Conservation (phyloP, 2,797 vertebrate genomes). For the Phataginus tricuspis region DNA sequence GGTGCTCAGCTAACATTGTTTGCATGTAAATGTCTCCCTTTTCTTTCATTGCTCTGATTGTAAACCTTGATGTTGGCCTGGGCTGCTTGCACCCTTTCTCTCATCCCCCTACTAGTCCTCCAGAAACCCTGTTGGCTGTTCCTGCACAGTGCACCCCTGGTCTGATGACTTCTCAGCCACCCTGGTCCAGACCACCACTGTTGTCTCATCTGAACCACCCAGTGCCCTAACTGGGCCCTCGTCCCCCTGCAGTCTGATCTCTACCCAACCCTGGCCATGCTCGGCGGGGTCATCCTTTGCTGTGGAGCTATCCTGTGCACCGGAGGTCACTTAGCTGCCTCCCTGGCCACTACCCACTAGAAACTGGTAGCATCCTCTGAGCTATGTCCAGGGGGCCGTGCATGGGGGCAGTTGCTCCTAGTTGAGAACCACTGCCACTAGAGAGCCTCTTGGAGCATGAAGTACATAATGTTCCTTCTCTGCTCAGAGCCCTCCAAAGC, state of each 20-base stretch:
- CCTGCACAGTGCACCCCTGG: not conserved
- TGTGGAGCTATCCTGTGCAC: too few relatives aligned
- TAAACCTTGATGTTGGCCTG: not conserved
- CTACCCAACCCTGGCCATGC: accelerated
- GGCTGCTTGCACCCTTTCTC: not conserved
- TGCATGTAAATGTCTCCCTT: not conserved
- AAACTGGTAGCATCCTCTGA: not conserved
- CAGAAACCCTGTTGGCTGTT: not conserved
- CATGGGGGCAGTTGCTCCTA: accelerated
- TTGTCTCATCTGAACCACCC: not conserved
- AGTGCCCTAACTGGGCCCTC: too few relatives aligned
- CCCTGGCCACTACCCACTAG: not conserved
- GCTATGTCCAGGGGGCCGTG: too few relatives aligned
- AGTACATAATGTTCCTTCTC: accelerated
- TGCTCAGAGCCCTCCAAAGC: not conserved
- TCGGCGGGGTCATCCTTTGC: not conserved
- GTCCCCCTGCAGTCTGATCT: not conserved
- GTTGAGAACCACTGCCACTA: too few relatives aligned
- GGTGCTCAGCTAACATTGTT: not conserved
- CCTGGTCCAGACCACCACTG: not conserved
- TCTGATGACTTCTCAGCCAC: not conserved
- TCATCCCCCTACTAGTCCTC: too few relatives aligned
- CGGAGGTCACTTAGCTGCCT: not conserved
- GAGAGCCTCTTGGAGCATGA: not conserved
- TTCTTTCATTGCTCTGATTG: not conserved